Evolutionary conservation across 1,140 invertebrate genomes (phyloP), one percentile per base, ranked within the genome.

Genomic region (Maniola jurtina): DNA sequence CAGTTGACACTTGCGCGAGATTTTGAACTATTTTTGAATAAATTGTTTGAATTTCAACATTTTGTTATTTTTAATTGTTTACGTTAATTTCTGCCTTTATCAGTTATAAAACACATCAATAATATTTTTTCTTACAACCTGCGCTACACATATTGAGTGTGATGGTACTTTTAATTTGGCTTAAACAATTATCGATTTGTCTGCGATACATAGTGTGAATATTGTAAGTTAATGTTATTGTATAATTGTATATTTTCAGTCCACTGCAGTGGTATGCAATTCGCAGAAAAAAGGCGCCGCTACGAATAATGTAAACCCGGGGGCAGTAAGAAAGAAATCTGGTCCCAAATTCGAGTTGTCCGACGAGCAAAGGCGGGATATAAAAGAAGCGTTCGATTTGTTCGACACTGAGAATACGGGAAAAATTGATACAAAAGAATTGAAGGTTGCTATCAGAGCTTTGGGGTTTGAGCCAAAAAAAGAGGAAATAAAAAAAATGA

Each of bases 391-490:
- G 0, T 99, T 99, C 88, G 96, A 98, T 92, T 86, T 99, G 13
- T 99, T 99, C 92, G 98, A 99, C 92, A 94, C 95, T 54, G 95
- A 98, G 90, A 95, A 94, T 15, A 94, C 93, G 42, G 88, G 88
- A 10, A 90, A 88, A 75, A 98, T 99, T 77, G 95, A 98, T 84
- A 94, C 95, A 0, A 98, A 98, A 90, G 97, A 99, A 83, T 88
- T 99, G 9, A 99, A 99, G 93, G 97, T 98, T 58, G 96, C 96
- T 0, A 96, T 98, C 76, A 90, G 98, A 77, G 98, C 98, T 4
- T 89, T 99, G 11, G 98, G 98, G 1, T 99, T 99, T 92, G 98
- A 99, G 84, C 98, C 98, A 1, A 97, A 97, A 80, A 98, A 98
- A 83, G 98, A 99, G 84, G 98, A 99, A 92, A 97, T 99, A 16